These are phyloP conservation scores for Anthonomus grandis DNA, from an alignment of 1,140 invertebrate species.

Conservation along the genomic window DNA sequence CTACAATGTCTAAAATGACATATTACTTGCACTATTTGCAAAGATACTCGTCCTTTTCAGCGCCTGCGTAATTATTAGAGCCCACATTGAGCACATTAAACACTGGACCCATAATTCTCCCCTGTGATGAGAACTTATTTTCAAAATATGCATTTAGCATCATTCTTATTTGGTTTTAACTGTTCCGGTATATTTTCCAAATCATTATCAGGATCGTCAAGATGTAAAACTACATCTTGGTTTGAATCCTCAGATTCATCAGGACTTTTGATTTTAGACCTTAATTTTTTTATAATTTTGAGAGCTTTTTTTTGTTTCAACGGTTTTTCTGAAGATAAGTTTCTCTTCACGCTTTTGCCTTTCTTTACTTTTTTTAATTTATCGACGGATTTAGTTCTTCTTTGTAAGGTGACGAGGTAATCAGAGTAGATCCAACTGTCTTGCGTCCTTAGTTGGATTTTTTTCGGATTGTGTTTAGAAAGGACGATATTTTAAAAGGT, in stretches of 20 bases:
- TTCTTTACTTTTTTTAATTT: too few species aligned
- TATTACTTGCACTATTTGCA: not conserved
- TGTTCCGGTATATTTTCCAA: conserved; percentile 6
- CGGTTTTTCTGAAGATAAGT: too few species aligned
- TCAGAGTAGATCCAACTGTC: not conserved
- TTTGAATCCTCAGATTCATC: conserved; percentile 5
- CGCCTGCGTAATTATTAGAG: not conserved
- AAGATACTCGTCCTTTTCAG: not conserved
- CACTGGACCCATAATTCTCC: not conserved
- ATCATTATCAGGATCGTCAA: conserved; percentile 1
- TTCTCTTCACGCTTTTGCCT: too few species aligned
- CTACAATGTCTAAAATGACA: not conserved
- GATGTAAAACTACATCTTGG: conserved; percentile 8
- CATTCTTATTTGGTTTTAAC: not conserved
- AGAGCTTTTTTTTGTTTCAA: too few species aligned
- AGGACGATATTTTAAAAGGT: too few species aligned
- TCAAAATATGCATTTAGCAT: not conserved
- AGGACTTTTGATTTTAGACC: conserved; percentile 3
- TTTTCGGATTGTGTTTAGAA: not conserved
- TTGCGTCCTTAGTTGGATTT: not conserved
- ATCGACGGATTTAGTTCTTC: too few species aligned
- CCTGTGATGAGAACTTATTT: not conserved
- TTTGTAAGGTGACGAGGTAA: too few species aligned
- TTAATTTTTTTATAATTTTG: too few species aligned
- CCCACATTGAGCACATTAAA: not conserved